Base-by-base conservation (phyloP, 2,888 invertebrate genomes). In the Pyrrhia umbra region DNA sequence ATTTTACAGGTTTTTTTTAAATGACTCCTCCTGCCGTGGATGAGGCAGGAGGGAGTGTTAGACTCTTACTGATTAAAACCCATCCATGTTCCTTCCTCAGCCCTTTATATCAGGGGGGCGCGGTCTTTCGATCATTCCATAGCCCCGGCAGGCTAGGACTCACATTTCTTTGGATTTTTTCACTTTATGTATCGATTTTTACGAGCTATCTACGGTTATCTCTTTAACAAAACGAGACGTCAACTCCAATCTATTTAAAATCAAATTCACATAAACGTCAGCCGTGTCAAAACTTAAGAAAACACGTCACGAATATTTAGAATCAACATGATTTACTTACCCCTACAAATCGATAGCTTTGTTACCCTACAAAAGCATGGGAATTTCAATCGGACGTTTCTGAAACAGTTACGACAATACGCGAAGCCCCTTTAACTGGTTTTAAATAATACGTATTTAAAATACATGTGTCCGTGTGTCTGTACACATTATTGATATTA, bases 401-500 rank as follows among this genome's bases (percentile, higher is more conserved):
- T 79, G 83, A 84, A 83, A 75, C 69, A 69, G 75, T 74, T 54
- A 18, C 47, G 3, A 80, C 77, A 80, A 79, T 55, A 81, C 77
- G 82, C 76, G 68, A 62, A 79, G 78, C 74, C 85, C 85, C 82
- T 80, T 80, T 85, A 94, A 94, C 95, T 91, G 92, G 95, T 95
- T 94, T 85, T 86, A 72, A 88, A 95, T 93, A 95, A 94, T 94
- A 92, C 88, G 89, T 92, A 90, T 94, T 94, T 94, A 93, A 94
- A 94, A 94, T 93, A 95, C 94, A 94, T 94, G 92, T 94, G 94
- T 94, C 91, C 89, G 90, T 88, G 82, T 85, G 83, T 88, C 82
- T 85, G 81, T 90, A 92, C 92, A 88, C 92, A 94, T 92, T 94
- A 94, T 94, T 94, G 94, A 94, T 94, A 94, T 94, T 94, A 91